Percentiles rank a stretch among this genome's conserved stretches.
These are phyloP conservation scores for Eucriotettix oculatus DNA, from an alignment of 2,888 invertebrate genomes.

Conservation along the genomic window DNA sequence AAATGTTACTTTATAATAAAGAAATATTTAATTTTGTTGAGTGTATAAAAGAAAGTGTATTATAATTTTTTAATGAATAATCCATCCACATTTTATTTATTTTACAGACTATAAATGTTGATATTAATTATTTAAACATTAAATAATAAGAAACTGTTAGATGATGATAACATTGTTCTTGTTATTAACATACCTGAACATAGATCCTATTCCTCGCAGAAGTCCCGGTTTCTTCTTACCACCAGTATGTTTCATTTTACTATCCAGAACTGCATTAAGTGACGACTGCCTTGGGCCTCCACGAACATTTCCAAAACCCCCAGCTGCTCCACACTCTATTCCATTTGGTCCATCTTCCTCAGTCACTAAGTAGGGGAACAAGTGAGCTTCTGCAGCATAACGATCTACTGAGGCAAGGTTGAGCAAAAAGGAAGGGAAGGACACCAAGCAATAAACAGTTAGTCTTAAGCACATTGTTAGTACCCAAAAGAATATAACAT, in stretches of 20 bases:
- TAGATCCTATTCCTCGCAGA: constrained; percentile 60
- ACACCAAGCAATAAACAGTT: no score
- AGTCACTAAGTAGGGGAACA: constrained; percentile 22
- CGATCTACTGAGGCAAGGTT: not conserved
- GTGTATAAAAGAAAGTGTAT: no score
- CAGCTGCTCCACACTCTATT: not conserved
- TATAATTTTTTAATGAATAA: no score
- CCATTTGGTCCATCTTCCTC: constrained; percentile 26
- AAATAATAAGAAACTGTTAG: not conserved
- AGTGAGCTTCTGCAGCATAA: not conserved
- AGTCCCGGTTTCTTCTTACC: constrained; percentile 56
- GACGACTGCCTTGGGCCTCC: constrained; percentile 66
- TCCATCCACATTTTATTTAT: no score
- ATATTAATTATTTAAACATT: no score
- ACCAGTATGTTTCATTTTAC: constrained; percentile 29
- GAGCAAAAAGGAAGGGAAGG: no score
- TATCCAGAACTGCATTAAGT: constrained; percentile 43
- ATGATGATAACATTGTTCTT: not conserved
- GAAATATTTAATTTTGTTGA: no score
- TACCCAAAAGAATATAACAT: no score
- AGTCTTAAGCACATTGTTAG: no score
- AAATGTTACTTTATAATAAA: no score
- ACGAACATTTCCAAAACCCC: constrained; percentile 21
- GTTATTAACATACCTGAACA: constrained; percentile 43
- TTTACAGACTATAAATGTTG: no score